phyloP scores from a whole-genome alignment of 2,888 invertebrate genomes.

The Platerodrilus igneus region DNA sequence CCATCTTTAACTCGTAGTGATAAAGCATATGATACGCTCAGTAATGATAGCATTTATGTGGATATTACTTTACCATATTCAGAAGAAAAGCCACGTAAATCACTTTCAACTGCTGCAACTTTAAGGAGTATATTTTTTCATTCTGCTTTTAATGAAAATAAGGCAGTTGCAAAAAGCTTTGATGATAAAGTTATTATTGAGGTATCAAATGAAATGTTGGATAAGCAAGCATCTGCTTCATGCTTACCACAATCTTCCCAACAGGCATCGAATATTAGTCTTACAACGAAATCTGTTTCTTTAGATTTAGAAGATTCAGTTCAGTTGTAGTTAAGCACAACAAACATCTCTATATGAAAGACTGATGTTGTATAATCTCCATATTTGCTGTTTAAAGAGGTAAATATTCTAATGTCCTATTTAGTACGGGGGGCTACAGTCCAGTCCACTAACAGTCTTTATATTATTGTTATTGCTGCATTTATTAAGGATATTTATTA shows the following conservation, averaged over 20 bases:
- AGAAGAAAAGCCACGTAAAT: constrained; percentile 41
- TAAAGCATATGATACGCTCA: constrained; percentile 38
- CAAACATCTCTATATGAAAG: constrained; percentile 22
- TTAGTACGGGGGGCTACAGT: no score
- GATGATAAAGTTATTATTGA: constrained; percentile 44
- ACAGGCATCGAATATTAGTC: constrained; percentile 12
- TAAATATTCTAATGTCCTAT: no score
- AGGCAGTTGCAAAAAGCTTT: constrained; percentile 37
- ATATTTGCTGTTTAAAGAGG: no score
- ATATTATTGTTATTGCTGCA: no score
- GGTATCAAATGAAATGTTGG: constrained; percentile 42
- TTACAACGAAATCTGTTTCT: constrained; percentile 20
- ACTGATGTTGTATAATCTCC: constrained; percentile 26
- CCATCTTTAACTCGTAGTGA: constrained; percentile 24
- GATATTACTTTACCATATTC: constrained; percentile 39
- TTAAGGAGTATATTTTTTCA: constrained; percentile 54
- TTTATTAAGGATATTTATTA: no score
- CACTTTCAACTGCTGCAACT: constrained; percentile 49
- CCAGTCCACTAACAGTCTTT: no score
- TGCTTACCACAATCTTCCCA: constrained; percentile 10
- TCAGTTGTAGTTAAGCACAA: constrained; percentile 24
- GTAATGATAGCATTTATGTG: constrained; percentile 45
- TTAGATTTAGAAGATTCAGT: constrained; percentile 18
- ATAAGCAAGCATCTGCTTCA: constrained; percentile 24
- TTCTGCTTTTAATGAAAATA: constrained; percentile 38